Evolutionary conservation across 1,140 invertebrate genomes (phyloP), one percentile per base, ranked within the genome.

Genomic region (Drosophila prosaltans): DNA sequence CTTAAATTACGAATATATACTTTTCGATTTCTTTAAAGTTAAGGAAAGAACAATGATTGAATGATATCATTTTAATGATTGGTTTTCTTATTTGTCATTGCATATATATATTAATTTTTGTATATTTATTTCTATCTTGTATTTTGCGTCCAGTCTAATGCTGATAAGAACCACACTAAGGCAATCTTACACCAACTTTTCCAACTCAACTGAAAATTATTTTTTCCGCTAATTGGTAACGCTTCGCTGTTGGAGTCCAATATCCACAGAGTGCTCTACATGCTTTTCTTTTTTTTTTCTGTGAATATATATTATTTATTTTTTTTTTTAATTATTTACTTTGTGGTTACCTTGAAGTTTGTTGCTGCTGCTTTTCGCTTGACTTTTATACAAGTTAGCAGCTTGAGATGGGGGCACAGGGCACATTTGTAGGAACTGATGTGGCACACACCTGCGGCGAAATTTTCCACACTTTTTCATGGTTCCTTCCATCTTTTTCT

Each of bases 391-490:
- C 10, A 51, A 51, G 45, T 26, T 26, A 30, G 60, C 26, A 11
- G 32, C 3, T 16, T 5, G 32, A 21, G 11, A 6, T 58, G 60
- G 39, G 71, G 45, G 11, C 28, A 11, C 8, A n/a, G n/a, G 7
- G 11, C 16, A n/a, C 5, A 16, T 8, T 24, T 24, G 16, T 0
- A 6, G 16, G 45, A 58, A 24, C 57, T 39, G 30, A 39, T 39
- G 59, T 40, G 64, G 54, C 61, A 69, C 72, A 84, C 82, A 86
- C 83, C 83, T 86, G 79, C 39, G 72, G 82, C 69, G 79, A 54
- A 61, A 88, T 79, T 86, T 88, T 69, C 83, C 66, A 69, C 83
- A 86, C 82, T 88, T 88, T 82, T 63, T 70, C 51, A 62, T 54
- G 79, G 32, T 73, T 86, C 65, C 75, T 85, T 26, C 45, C 21